These are phyloP conservation scores for Eulemur rubriventer DNA, from an alignment of 2,797 vertebrate genomes.

Conservation along the genomic window DNA sequence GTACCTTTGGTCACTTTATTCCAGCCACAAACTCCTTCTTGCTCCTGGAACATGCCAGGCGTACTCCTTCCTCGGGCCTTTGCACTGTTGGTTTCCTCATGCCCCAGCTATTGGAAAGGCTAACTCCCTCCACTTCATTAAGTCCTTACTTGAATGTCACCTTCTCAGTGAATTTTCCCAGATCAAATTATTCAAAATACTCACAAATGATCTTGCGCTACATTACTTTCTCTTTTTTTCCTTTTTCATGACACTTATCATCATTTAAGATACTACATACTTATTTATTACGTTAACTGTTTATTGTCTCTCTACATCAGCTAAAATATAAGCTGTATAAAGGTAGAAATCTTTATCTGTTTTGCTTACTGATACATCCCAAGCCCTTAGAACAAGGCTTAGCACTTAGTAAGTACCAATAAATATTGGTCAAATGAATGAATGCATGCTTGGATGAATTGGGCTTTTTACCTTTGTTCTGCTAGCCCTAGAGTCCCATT, in stretches of 20 bases:
- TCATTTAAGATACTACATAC: background rate
- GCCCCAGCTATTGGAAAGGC: background rate
- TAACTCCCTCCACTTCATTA: background rate
- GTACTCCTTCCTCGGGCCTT: background rate
- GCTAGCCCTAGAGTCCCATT: background rate
- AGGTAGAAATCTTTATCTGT: background rate
- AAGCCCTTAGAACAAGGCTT: background rate
- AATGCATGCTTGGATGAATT: background rate
- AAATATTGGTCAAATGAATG: background rate
- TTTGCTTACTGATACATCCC: background rate
- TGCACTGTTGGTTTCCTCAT: background rate
- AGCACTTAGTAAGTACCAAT: background rate
- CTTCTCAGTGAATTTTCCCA: background rate
- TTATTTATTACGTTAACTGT: background rate
- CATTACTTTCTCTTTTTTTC: background rate
- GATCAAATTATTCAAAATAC: background rate
- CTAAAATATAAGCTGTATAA: background rate
- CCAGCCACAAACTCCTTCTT: background rate
- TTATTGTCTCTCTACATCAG: background rate
- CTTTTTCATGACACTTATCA: background rate
- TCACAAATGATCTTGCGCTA: background rate
- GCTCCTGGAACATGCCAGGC: background rate
- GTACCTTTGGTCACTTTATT: background rate
- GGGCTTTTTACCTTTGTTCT: background rate
- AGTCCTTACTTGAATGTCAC: background rate